These are phyloP conservation scores for Thamnophis elegans DNA, from an alignment of 2,797 vertebrate species.

Conservation along the genomic window DNA sequence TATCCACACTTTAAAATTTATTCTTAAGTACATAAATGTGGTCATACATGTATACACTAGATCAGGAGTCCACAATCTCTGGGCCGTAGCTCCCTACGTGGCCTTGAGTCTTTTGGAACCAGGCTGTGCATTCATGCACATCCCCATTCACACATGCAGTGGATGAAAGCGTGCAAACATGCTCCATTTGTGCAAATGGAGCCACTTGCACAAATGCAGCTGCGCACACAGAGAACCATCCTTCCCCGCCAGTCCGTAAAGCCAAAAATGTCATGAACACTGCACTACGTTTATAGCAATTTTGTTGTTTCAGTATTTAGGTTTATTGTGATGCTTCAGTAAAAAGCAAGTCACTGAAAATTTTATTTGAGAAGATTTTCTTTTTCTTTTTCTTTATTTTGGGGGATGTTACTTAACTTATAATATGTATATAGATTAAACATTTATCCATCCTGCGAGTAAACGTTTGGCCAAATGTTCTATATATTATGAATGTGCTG, in stretches of 20 bases:
- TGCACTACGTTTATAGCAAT: background rate
- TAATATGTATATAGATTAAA: background rate
- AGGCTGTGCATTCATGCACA: background rate
- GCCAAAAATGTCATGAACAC: background rate
- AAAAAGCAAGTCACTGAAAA: background rate
- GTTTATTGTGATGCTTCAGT: background rate
- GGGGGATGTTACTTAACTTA: background rate
- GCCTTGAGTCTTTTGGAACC: background rate
- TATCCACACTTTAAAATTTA: background rate
- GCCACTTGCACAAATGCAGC: background rate
- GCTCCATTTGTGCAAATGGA: background rate
- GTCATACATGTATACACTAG: background rate
- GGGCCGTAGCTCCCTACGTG: background rate
- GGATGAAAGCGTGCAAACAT: background rate
- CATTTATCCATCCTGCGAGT: slow-evolving; percentile 9
- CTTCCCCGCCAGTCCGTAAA: background rate
- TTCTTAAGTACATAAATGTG: background rate
- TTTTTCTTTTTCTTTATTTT: background rate
- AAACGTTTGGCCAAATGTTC: slow-evolving; percentile 8
- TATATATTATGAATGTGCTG: background rate
- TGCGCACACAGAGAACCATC: background rate
- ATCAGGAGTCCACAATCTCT: background rate
- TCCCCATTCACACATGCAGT: background rate
- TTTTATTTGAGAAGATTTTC: background rate
- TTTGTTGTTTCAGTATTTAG: background rate